A percentile compares a stretch with the other conserved stretches of the same genome.
These are phyloP conservation scores for Brachionus paranguensis DNA, from an alignment of 1,140 invertebrate genomes.

Conservation along the genomic window DNA sequence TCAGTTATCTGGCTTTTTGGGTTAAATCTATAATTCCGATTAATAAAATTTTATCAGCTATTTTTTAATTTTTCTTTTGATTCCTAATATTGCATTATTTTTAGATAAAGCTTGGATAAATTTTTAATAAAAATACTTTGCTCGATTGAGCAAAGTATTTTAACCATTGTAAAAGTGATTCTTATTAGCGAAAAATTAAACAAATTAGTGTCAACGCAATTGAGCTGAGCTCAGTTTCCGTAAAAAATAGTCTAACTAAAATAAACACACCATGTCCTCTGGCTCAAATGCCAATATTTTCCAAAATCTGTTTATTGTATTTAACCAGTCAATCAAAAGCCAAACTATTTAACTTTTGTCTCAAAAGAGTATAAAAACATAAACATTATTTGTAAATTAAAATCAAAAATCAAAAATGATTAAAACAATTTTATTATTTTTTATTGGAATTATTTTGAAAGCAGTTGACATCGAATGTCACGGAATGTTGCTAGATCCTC, in stretches of 20 bases:
- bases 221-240: neutral
- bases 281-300: neutral
- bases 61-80: neutral
- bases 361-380: neutral
- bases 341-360: neutral
- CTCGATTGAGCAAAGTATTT: neutral
- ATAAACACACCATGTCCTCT: neutral
- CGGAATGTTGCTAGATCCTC: conserved; percentile 13
- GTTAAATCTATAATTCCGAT: neutral
- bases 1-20: conserved; percentile 1
- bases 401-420: neutral
- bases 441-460: neutral
- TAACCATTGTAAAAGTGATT: neutral
- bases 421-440: neutral
- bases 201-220: neutral
- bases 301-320: neutral
- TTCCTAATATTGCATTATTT: neutral
- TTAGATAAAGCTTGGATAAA: neutral
- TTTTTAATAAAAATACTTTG: neutral
- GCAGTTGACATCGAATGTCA: conserved; percentile 9
- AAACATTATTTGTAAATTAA: neutral
- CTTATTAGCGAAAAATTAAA: neutral
- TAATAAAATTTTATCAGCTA: neutral
- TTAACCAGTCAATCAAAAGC: neutral
- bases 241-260: neutral